These are phyloP conservation scores for Leptocoma aspasia DNA, from an alignment of 2,113 vertebrate genomes.

Conservation along the genomic window DNA sequence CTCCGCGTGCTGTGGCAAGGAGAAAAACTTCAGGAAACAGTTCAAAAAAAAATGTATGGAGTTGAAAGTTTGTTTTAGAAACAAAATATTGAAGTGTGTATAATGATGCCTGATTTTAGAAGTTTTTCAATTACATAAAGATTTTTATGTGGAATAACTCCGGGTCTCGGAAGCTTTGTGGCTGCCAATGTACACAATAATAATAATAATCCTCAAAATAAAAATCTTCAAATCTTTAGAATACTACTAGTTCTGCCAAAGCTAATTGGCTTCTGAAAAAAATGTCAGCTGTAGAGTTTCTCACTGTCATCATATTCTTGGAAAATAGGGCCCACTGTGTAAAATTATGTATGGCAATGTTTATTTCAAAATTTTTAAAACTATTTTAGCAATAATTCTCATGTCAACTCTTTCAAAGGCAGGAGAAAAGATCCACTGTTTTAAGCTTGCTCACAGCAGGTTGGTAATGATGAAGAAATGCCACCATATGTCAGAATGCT, in stretches of 20 bases:
- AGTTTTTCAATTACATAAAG: neutral
- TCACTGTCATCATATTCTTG: neutral
- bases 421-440: neutral
- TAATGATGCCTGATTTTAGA: neutral
- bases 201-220: neutral
- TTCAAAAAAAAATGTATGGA: neutral
- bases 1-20: conserved; percentile 88
- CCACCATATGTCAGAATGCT: conserved; percentile 41
- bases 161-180: neutral
- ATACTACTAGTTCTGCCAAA: neutral
- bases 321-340: neutral
- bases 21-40: conserved; percentile 80
- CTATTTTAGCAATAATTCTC: neutral
- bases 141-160: neutral
- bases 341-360: neutral
- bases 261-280: neutral
- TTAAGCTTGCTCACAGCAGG: neutral
- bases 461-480: conserved; percentile 27
- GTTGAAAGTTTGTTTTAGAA: neutral
- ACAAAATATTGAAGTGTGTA: neutral
- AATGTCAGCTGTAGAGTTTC: neutral
- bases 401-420: neutral
- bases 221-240: neutral
- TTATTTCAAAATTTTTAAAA: neutral
- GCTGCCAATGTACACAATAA: neutral